Evolutionary conservation across 2,113 vertebrate species (phyloP).

Genomic region (Elanoides forficatus): DNA sequence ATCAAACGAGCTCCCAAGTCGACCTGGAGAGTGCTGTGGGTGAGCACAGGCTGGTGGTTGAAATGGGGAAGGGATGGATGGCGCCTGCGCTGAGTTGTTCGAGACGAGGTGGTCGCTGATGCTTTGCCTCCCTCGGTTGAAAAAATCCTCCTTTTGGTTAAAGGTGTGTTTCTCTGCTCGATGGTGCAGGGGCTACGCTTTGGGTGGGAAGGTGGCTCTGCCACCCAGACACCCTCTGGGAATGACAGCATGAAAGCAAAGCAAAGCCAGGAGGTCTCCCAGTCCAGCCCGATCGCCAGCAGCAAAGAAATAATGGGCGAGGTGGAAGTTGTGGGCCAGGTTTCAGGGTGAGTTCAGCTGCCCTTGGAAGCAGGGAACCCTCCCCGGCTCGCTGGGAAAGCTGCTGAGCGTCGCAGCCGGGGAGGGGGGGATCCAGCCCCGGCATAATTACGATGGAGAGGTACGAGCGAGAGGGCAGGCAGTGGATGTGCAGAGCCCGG

Average conservation of each 20-base stretch:
- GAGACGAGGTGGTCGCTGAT: not conserved
- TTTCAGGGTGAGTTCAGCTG: not conserved
- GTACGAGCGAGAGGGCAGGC: not conserved
- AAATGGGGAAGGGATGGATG: not conserved
- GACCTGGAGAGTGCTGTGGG: not conserved
- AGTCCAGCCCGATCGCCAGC: not conserved
- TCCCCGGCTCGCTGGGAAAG: not conserved
- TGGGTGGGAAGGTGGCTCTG: not conserved
- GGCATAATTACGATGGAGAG: not conserved
- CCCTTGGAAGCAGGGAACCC: not conserved
- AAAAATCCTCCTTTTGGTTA: not conserved
- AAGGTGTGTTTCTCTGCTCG: not conserved
- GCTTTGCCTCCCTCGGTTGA: not conserved
- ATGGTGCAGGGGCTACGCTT: fast-evolving
- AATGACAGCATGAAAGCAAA: not conserved
- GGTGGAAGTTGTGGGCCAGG: not conserved
- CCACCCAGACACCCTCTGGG: not conserved
- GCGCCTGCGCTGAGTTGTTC: fast-evolving
- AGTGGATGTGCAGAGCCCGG: not conserved
- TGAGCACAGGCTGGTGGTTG: not conserved
- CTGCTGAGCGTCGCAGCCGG: not conserved
- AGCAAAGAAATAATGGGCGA: not conserved
- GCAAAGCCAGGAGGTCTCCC: not conserved
- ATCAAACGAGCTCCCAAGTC: not conserved
- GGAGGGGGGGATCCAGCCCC: not conserved